phyloP scores from a whole-genome alignment of 37 sponge, comb jelly and placozoan genomes.

The Eunapius fragilis region DNA sequence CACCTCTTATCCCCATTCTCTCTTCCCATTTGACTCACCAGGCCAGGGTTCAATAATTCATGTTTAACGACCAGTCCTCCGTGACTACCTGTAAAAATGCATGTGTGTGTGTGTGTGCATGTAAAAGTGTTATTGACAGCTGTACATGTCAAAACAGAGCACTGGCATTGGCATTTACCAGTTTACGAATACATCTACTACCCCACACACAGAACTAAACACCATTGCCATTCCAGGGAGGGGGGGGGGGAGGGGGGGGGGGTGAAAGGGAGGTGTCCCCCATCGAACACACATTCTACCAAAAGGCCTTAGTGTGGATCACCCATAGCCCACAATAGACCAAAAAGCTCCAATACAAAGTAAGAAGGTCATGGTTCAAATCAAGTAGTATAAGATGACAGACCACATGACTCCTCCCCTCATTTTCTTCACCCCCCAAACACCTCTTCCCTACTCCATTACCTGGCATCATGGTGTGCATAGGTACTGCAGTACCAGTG shows the following conservation, averaged over 20 bases:
- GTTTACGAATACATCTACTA: background rate
- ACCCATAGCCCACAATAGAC: too few relatives aligned
- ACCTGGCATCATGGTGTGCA: conserved; percentile 70
- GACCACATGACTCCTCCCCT: background rate
- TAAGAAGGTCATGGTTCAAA: too few relatives aligned
- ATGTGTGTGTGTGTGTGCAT: background rate
- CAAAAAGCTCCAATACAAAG: too few relatives aligned
- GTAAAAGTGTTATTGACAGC: background rate
- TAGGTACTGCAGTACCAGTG: conserved; percentile 61
- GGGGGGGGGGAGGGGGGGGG: too few relatives aligned
- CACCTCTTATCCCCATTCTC: background rate
- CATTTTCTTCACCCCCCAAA: background rate
- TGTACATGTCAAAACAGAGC: background rate
- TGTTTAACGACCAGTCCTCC: conserved; percentile 47
- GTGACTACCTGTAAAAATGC: background rate
- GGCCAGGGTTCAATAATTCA: conserved; percentile 49
- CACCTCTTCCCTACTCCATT: background rate
- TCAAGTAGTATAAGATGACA: too few relatives aligned
- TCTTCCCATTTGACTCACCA: conserved; percentile 20
- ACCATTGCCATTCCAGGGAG: background rate
- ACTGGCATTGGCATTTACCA: background rate
- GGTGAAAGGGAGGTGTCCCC: too few relatives aligned
- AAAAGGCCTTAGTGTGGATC: background rate
- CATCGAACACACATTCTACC: background rate
- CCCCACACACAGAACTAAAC: background rate